These are phyloP conservation scores for Yponomeuta cagnagella DNA, from an alignment of 2,888 invertebrate species.

Conservation along the genomic window DNA sequence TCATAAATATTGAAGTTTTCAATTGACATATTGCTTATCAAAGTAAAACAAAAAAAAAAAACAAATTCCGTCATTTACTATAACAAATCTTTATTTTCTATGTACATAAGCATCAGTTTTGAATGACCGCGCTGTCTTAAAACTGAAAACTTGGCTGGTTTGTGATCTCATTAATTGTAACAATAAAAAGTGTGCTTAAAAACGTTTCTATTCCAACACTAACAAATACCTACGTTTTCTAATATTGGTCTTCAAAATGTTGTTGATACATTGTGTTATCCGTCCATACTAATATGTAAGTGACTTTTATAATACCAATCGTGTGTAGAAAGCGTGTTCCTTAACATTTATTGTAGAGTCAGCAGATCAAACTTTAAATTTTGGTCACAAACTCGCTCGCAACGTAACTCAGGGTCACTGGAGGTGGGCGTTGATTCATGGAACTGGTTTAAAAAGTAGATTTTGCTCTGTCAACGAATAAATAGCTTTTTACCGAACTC, in stretches of 20 bases:
- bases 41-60: constrained; percentile 12
- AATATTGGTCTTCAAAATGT: neutral
- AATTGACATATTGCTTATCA: too few relatives aligned
- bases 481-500: too few relatives aligned
- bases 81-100: neutral
- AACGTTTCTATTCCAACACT: neutral
- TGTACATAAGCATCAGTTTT: neutral
- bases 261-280: neutral
- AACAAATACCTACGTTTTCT: neutral
- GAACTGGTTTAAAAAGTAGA: too few relatives aligned
- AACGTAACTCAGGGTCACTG: too few relatives aligned
- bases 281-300: constrained; percentile 10
- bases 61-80: too few relatives aligned
- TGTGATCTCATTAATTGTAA: constrained; percentile 52
- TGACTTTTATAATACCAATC: neutral
- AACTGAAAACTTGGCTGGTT: constrained; percentile 42
- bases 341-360: too few relatives aligned
- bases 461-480: too few relatives aligned
- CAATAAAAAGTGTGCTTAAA: neutral
- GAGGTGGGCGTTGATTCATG: too few relatives aligned
- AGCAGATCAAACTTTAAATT: too few relatives aligned
- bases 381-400: too few relatives aligned
- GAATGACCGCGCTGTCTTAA: neutral
- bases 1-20: too few relatives aligned
- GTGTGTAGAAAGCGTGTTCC: neutral